Base-by-base conservation (phyloP, 2,888 invertebrate genomes). In the Aleiodes leptofemur region DNA sequence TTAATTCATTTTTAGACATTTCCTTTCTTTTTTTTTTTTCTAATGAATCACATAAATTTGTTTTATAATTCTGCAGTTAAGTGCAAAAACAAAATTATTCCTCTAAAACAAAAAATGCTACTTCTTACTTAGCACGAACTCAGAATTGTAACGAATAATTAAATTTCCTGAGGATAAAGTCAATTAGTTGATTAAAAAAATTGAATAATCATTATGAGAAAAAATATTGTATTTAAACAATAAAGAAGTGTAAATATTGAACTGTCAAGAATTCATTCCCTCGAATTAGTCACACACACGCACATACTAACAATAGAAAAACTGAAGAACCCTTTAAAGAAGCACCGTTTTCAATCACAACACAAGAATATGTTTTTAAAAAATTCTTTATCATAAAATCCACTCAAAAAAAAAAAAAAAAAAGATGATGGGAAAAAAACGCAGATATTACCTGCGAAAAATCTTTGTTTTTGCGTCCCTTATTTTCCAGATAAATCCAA, bases 211-310 rank as follows among this genome's bases (percentile, higher is more conserved):
- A 69, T 69, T 31, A 61, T 43, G 11, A 59, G 59, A 23, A 66
- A 57, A 78, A 78, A 79, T 73, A 74, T 74, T 53, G 64, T 74
- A 86, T 82, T 80, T 82, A 82, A 83, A 86, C 84, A 87, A 86
- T 86, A 86, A 86, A 87, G 76, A 80, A 84, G 81, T 83, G 83
- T 82, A 85, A 82, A 85, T 83, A 84, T 74, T 77, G 78, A 83
- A 61, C 50, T 56, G 29, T 64, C 7, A 64, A 51, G 34, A 43
- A 70, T 48, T 43, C 23, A 5, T 64, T 64, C 48, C 23, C 64
- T 59, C 14, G n/a, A 64, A 64, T 64, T 64, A 64, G 64, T 64
- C n/a, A 34, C 43, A 23, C 61, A 38, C 61, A 43, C 16, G 43
- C 43, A 43, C 9, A 64, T 43, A 64, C 6, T 38, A 48, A 43